Evolutionary conservation across 1,140 invertebrate genomes (phyloP), one percentile per base, ranked within the genome.

Genomic region (Psilanteris sp.): DNA sequence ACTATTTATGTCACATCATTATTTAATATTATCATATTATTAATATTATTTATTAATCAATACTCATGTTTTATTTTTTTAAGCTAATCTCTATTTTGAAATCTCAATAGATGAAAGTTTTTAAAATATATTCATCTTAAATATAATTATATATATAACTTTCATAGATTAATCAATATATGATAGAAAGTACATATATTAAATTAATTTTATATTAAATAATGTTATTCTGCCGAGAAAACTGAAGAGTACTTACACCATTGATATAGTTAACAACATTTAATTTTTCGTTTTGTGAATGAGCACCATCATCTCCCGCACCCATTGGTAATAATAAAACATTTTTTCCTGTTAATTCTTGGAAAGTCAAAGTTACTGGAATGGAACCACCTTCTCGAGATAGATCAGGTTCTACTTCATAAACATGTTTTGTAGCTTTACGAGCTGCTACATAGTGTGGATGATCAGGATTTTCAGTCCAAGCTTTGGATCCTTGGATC

Each of bases 221-320:
- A n/a, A n/a, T n/a, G n/a, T n/a, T n/a, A n/a, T n/a, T n/a, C n/a
- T n/a, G n/a, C n/a, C n/a, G 10, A 22, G 52, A 34, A 32, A 71
- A 41, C 43, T 16, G 61, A 46, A 15, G 11, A 44, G 44, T 74
- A 90, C 93, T 92, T 90, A 98, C 96, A 64, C 97, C 97, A 89
- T 97, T 92, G 77, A 98, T 97, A 80, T 98, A 99, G 88, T 98
- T 99, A 41, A 90, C 89, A 50, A 94, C 89, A 89, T 98, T 94
- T 72, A 99, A 91, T 87, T 99, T 99, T 87, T 99, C 98, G 90
- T 99, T 99, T 88, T 99, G 98, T 0, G 97, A 98, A 90, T 99
- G 98, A 57, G 97, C 97, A 66, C 97, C 97, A 89, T 99, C 98
- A 87, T 99, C 97, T 55, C 93, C 93, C 71, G 93, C 92, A 37